Evolutionary conservation across 2,888 invertebrate species (phyloP), one percentile per base, ranked within the genome.

Genomic region (Acrobasis consociella): DNA sequence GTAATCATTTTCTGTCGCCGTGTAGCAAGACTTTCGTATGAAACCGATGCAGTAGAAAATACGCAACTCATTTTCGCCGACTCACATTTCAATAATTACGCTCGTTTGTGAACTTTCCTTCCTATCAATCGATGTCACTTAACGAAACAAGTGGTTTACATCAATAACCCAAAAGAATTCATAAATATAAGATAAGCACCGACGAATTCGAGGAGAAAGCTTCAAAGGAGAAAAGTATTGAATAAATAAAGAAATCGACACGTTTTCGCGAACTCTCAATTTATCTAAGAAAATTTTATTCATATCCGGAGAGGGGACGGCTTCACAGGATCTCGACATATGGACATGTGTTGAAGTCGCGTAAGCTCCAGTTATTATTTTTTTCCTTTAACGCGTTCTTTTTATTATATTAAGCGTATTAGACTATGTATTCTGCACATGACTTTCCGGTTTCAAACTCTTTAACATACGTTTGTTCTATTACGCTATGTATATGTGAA

Each of bases 241-340:
- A 89, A 90, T 89, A 89, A 89, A 88, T 89, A 89, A 89, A 86
- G 88, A 87, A 87, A 90, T 89, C 85, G 89, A 89, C 89, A 89
- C 87, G 88, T 87, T 88, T 87, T 86, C 82, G 84, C 84, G 83
- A 87, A 87, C 85, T 87, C 87, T 81, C 88, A 88, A 89, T 89
- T 89, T 88, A 85, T 87, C 81, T 85, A 82, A 84, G 85, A 88
- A 85, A 83, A 85, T 86, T 89, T 86, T 89, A 87, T 89, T 88
- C 88, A 88, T 89, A 87, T 85, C 82, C 82, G 81, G 71, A 75
- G 80, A 85, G 83, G 83, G 83, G 80, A 83, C 82, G 79, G 81
- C 80, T 84, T 82, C 82, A 80, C 80, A 85, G 78, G 81, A 81
- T 82, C 76, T 78, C 82, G 80, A 82, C 85, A 81, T 81, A 84